Evolutionary conservation across 2,113 vertebrate species (phyloP).

Genomic region (Spilogale gracilis): DNA sequence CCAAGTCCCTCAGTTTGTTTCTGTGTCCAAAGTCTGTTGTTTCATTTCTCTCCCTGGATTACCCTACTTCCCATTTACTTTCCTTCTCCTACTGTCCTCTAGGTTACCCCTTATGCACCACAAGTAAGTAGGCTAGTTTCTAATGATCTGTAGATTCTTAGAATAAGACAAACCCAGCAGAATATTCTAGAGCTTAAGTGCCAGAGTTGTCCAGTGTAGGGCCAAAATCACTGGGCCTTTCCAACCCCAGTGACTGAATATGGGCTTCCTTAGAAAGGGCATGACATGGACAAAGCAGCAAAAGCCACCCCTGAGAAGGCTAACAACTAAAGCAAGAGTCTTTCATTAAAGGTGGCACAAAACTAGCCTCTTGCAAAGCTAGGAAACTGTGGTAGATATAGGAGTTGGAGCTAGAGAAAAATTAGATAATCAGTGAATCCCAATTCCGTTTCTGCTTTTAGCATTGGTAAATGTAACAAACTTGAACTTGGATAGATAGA

Average conservation of each 20-base stretch:
- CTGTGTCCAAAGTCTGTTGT: too few species aligned
- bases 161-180: background rate
- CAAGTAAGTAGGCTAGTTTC: background rate
- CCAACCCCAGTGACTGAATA: background rate
- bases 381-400: background rate
- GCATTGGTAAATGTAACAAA: background rate
- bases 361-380: background rate
- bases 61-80: too few species aligned
- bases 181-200: background rate
- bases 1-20: too few species aligned
- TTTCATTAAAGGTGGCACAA: background rate
- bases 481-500: background rate
- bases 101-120: too few species aligned
- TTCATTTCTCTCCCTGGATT: too few species aligned
- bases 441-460: background rate
- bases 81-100: too few species aligned
- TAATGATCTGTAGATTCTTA: background rate
- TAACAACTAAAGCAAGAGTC: background rate
- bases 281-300: background rate
- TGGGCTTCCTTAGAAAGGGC: background rate
- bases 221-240: background rate
- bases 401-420: background rate
- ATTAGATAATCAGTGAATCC: background rate
- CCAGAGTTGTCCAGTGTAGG: background rate
- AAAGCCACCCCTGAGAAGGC: background rate